Conservation (phyloP, 2,888 invertebrate species). For the Eumerus sabulonum region DNA sequence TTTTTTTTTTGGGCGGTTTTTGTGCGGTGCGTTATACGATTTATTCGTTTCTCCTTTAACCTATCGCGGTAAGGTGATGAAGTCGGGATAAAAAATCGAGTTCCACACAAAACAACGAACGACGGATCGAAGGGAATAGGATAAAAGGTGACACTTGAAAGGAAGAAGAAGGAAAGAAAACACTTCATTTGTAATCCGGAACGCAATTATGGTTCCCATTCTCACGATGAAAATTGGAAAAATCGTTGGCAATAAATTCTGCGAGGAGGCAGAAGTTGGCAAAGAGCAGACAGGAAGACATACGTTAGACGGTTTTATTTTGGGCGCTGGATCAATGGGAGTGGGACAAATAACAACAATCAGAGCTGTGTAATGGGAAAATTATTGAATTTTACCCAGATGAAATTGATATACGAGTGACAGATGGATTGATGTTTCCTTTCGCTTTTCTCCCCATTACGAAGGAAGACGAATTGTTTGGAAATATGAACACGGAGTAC, state of each 20-base stretch:
- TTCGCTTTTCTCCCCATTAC: slow-evolving; percentile 7
- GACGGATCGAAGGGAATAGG: neutral
- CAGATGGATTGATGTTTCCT: slow-evolving; percentile 49
- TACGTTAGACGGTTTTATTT: slow-evolving; percentile 3
- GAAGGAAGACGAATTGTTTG: slow-evolving; percentile 1
- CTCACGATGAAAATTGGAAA: slow-evolving; percentile 63
- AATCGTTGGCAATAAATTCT: slow-evolving; percentile 62
- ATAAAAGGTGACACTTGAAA: slow-evolving; percentile 34
- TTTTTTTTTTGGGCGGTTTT: neutral
- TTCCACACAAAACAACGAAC: too few relatives aligned
- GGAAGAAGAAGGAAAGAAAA: slow-evolving; percentile 22
- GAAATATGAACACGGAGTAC: neutral
- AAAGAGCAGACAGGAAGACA: neutral
- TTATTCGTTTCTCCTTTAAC: slow-evolving; percentile 8
- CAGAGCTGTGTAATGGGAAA: slow-evolving; percentile 59
- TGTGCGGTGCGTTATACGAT: slow-evolving; percentile 35
- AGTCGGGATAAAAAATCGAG: too few relatives aligned
- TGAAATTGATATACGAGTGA: slow-evolving; percentile 59
- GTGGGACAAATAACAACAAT: slow-evolving; percentile 64
- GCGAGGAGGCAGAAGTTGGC: slow-evolving; percentile 13
- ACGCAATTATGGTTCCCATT: slow-evolving; percentile 64
- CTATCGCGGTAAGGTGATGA: slow-evolving; percentile 9
- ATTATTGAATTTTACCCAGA: slow-evolving; percentile 54
- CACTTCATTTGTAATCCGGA: slow-evolving; percentile 57
- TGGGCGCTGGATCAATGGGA: neutral